These are phyloP conservation scores for Melieria omissa DNA, from an alignment of 2,888 invertebrate genomes.

Conservation along the genomic window DNA sequence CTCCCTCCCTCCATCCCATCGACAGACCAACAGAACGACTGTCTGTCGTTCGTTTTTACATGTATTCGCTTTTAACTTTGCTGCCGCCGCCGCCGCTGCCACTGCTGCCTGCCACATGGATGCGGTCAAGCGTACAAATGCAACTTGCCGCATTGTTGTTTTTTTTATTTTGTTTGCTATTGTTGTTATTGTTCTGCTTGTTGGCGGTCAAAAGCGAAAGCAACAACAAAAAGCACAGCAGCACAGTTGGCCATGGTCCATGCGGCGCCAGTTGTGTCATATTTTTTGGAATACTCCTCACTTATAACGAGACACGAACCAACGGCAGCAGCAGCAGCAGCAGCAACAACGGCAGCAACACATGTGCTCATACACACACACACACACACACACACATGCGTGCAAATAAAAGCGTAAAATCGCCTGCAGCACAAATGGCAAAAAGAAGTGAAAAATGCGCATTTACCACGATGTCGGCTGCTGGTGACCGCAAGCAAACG, in stretches of 20 bases:
- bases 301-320: conserved; percentile 32
- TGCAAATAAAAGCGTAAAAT: neutral
- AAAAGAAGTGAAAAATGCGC: no score
- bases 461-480: no score
- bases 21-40: neutral
- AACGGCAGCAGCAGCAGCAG: conserved; percentile 15
- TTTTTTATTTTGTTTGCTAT: no score
- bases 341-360: neutral
- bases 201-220: conserved; percentile 5
- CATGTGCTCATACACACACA: neutral
- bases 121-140: conserved; percentile 30
- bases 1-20: neutral
- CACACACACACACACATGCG: neutral
- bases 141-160: neutral
- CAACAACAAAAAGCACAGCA: conserved; percentile 24
- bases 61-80: conserved; percentile 31
- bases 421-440: no score
- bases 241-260: conserved; percentile 48
- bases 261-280: conserved; percentile 52
- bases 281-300: conserved; percentile 44
- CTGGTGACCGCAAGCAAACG: no score
- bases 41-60: conserved; percentile 30
- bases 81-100: conserved; percentile 23
- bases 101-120: conserved; percentile 15
- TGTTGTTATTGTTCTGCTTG: no score